Evolutionary conservation across 2,888 invertebrate genomes (phyloP), one percentile per base, ranked within the genome.

Genomic region (Chrysina gloriosa): DNA sequence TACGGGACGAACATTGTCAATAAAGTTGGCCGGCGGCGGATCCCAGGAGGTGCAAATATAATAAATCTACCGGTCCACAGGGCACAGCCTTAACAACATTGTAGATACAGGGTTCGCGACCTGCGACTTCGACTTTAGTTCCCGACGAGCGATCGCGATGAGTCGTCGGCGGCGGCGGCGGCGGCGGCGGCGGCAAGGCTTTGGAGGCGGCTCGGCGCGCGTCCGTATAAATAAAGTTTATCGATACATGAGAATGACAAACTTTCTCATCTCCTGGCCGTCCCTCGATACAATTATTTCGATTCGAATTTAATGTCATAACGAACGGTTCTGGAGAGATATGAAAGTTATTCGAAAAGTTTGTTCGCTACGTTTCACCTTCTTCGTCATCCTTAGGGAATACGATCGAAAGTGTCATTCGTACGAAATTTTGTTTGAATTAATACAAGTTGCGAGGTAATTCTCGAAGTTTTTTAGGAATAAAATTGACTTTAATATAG

Each of bases 1-100:
- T 65, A 56, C 36, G 5, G 34, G 3, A 29, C 27, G 48, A 25
- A 50, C 50, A 47, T 61, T 67, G 67, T 67, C 67, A 67, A 67
- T 67, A 67, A 67, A 67, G 47, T 61, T 63, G 67, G 14, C 61
- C 50, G 58, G 29, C 45, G 45, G 45, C 21, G 7, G 9, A 54
- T 70, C 73, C 70, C 69, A 56, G 16, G 61, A 56, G 71, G 69
- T 56, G 56, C 65, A 65, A 70, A 71, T 71, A 70, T 71, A 73
- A 73, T 73, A 73, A 73, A 73, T 73, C 73, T 71, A 69, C 71
- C 52, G 69, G 66, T 68, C 71, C 68, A 48, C 63, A 54, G 69
- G 68, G 68, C 68, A 69, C 65, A 47, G 65, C 58, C 68, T 69
- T 68, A 68, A 71, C 71, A 71, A 71, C 66, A 47, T 36, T 71